Evolutionary conservation across 1,140 invertebrate genomes (phyloP).

Genomic region (Augochlora pura): DNA sequence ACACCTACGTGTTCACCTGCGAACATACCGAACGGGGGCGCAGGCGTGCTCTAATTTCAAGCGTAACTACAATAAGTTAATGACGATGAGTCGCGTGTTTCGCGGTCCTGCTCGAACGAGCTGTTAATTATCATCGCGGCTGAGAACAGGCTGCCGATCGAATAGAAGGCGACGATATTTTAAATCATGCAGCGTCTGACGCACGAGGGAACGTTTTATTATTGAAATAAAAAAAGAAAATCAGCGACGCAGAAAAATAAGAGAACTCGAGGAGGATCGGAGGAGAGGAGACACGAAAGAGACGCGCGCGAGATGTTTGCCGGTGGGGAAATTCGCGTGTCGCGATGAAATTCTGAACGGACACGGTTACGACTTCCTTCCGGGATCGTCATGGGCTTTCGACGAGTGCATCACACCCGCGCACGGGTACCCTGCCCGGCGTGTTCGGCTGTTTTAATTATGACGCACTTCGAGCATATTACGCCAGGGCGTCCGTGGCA

Average conservation of each 20-base stretch:
- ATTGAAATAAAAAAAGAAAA: not conserved
- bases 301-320: too few relatives aligned
- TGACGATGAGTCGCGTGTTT: not conserved
- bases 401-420: constrained; percentile 3
- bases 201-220: not conserved
- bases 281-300: too few relatives aligned
- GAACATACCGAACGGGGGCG: not conserved
- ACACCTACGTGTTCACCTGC: not conserved
- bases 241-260: not conserved
- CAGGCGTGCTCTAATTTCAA: not conserved
- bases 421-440: not conserved
- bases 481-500: constrained; percentile 32
- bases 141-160: constrained; percentile 4
- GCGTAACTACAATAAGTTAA: not conserved
- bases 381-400: constrained; percentile 36
- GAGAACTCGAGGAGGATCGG: not conserved
- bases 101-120: not conserved
- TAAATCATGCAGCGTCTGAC: constrained; percentile 21
- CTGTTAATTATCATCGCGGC: constrained; percentile 6
- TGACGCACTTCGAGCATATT: constrained; percentile 55
- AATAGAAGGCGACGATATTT: not conserved
- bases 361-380: constrained; percentile 18
- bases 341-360: constrained; percentile 3
- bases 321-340: not conserved
- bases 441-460: constrained; percentile 49